Evolutionary conservation across 2,888 invertebrate genomes (phyloP).

Genomic region (Drosophila limbata): DNA sequence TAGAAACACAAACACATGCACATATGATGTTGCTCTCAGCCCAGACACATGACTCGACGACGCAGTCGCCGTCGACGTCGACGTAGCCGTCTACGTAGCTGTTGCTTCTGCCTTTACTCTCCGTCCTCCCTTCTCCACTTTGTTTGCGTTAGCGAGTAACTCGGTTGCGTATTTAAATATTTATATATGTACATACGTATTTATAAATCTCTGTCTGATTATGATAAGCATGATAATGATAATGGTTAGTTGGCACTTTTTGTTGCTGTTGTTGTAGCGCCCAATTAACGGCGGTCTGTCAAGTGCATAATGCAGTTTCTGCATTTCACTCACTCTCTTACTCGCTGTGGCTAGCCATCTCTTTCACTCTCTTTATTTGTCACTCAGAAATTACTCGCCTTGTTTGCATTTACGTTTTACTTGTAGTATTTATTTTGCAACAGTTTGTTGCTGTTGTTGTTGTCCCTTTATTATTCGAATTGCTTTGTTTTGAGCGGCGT

Average conservation of each 20-base stretch:
- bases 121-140: constrained; percentile 15
- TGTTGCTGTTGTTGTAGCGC: constrained; percentile 6
- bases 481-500: constrained; percentile 45
- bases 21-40: constrained; percentile 26
- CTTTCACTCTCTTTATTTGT: neutral
- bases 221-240: constrained; percentile 75
- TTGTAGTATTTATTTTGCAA: constrained; percentile 38
- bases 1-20: constrained; percentile 16
- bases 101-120: constrained; percentile 20
- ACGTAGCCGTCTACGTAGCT: constrained; percentile 22
- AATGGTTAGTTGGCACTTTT: constrained; percentile 64
- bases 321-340: neutral
- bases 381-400: constrained; percentile 13
- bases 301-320: constrained; percentile 43
- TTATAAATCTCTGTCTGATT: constrained; percentile 71
- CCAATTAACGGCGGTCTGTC: constrained; percentile 41
- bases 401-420: constrained; percentile 46
- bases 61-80: constrained; percentile 24
- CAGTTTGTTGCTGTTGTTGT: constrained; percentile 22
- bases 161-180: constrained; percentile 78
- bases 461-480: constrained; percentile 35
- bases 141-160: constrained; percentile 69
- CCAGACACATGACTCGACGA: constrained; percentile 63
- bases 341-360: neutral
- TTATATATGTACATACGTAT: constrained; percentile 55